Percentiles rank a stretch among this genome's conserved stretches.
Conservation (phyloP, 2,888 invertebrate species). For the Leptogaster cylindrica region DNA sequence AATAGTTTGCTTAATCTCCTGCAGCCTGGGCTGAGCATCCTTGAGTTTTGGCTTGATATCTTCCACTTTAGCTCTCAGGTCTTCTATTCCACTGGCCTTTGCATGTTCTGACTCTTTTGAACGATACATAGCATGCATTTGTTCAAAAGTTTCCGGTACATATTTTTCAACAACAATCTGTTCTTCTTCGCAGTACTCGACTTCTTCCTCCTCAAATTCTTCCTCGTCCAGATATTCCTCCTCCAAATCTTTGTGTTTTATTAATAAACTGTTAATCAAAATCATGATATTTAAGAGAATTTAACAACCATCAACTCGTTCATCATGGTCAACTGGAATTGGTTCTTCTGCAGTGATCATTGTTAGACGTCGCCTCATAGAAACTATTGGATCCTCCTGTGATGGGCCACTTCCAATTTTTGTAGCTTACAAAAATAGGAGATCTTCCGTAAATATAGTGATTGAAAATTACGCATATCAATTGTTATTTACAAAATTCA, state of each 20-base stretch:
- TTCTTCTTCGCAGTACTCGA: conserved; percentile 49
- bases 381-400: conserved; percentile 49
- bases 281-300: not conserved
- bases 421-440: conserved; percentile 10
- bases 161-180: conserved; percentile 49
- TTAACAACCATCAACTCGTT: conserved; percentile 55
- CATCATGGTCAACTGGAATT: conserved; percentile 53
- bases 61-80: conserved; percentile 56
- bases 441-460: not conserved
- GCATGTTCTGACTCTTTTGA: conserved; percentile 47
- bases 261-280: conserved; percentile 1
- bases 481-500: conserved; percentile 25
- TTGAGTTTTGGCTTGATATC: conserved; percentile 56
- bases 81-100: conserved; percentile 50
- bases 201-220: conserved; percentile 60
- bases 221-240: conserved; percentile 50
- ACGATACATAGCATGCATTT: conserved; percentile 56
- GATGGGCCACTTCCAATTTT: conserved; percentile 48
- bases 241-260: conserved; percentile 30
- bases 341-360: conserved; percentile 57
- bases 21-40: conserved; percentile 35
- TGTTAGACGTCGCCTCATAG: conserved; percentile 58
- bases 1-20: conserved; percentile 13
- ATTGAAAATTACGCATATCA: not conserved
- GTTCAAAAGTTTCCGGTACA: conserved; percentile 57